Evolutionary conservation across 35 echinoderm and acorn worm genomes (phyloP).

Genomic region (Holothuria glaberrima): DNA sequence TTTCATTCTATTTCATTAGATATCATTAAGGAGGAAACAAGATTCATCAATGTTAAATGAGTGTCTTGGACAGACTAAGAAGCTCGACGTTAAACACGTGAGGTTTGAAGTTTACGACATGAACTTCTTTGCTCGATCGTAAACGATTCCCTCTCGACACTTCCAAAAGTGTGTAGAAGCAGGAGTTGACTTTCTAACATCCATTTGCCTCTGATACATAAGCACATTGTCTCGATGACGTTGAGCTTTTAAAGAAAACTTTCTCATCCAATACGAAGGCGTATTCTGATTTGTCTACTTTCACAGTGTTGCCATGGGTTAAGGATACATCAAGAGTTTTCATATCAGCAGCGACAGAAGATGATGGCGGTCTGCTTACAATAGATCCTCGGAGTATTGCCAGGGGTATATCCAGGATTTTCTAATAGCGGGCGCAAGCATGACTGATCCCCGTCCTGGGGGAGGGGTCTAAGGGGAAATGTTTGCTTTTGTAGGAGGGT

Average conservation of each 20-base stretch:
- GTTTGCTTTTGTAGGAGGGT: no score
- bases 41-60: no score
- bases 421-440: no score
- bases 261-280: not conserved
- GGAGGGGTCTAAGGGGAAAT: no score
- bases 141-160: conserved; percentile 43
- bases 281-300: conserved; percentile 31
- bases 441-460: no score
- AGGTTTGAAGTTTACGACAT: conserved; percentile 47
- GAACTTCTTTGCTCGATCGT: conserved; percentile 27
- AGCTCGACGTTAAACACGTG: not conserved
- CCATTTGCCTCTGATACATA: not conserved
- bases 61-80: not conserved
- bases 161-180: not conserved
- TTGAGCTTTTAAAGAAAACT: not conserved
- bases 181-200: not conserved
- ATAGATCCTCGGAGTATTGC: conserved; percentile 63
- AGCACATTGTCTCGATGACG: not conserved
- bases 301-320: conserved; percentile 64
- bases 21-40: no score
- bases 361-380: conserved; percentile 39
- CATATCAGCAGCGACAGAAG: conserved; percentile 47
- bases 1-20: no score
- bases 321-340: conserved; percentile 64
- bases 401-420: no score